Conservation (phyloP, 1,140 invertebrate species). For the Hylaeus volcanicus region DNA sequence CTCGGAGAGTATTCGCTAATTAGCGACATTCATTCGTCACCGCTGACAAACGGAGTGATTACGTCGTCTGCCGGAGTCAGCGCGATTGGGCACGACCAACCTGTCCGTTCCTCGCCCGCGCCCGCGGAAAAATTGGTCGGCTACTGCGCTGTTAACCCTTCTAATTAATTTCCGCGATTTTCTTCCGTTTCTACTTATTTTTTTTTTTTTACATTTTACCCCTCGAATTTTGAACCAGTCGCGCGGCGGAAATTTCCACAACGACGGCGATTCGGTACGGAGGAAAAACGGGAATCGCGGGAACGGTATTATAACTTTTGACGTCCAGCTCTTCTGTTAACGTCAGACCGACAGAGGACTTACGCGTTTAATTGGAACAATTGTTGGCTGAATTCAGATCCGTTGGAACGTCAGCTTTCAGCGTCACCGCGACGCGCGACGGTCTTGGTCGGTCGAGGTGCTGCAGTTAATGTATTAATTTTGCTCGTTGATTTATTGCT, state of each 20-base stretch:
- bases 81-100: conserved; percentile 47
- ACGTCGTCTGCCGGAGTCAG: conserved; percentile 66
- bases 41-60: conserved; percentile 73
- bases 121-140: conserved; percentile 42
- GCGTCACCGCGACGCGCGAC: too few relatives aligned
- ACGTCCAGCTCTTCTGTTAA: conserved; percentile 12
- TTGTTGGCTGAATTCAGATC: not conserved
- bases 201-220: not conserved
- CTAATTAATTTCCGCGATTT: conserved; percentile 36
- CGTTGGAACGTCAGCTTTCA: not conserved
- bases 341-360: not conserved
- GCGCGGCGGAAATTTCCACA: not conserved
- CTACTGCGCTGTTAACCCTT: conserved; percentile 40
- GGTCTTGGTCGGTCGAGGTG: too few relatives aligned
- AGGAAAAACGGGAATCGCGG: conserved; percentile 1
- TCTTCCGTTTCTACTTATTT: too few relatives aligned
- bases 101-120: conserved; percentile 16
- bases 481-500: too few relatives aligned
- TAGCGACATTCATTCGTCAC: conserved; percentile 74
- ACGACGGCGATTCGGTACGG: not conserved
- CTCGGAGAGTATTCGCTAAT: conserved; percentile 68
- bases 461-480: too few relatives aligned
- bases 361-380: not conserved
- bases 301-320: conserved; percentile 21
- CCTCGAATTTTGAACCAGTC: conserved; percentile 14